Percentiles rank a stretch among this genome's conserved stretches.
These are phyloP conservation scores for Ciconia boyciana DNA, from an alignment of 2,113 vertebrate species.

Conservation along the genomic window DNA sequence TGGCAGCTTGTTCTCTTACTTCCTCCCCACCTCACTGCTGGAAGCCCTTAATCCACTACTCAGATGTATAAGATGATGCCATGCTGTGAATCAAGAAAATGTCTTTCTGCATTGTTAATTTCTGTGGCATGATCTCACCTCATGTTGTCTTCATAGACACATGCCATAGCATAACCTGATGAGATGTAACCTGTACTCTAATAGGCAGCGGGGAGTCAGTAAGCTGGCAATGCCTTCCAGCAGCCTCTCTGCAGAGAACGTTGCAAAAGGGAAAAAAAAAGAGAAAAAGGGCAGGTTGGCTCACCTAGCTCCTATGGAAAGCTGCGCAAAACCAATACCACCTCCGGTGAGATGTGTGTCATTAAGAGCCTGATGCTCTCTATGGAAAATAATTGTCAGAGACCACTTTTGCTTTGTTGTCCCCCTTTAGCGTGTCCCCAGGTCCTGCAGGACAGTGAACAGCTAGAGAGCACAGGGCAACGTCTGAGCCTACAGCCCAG, in stretches of 20 bases:
- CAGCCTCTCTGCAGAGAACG: background rate
- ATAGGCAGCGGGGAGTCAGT: background rate
- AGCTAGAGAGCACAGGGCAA: background rate
- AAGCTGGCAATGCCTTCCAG: background rate
- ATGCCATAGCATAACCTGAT: background rate
- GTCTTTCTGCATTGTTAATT: slow-evolving; percentile 51
- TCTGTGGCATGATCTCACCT: slow-evolving; percentile 15
- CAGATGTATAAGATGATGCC: slow-evolving; percentile 31
- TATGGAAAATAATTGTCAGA: background rate
- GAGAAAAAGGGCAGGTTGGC: background rate
- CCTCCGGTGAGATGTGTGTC: background rate
- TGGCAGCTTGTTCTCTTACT: slow-evolving; percentile 47
- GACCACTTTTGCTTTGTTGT: background rate
- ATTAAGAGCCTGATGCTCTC: background rate
- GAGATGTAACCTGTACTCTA: slow-evolving; percentile 11
- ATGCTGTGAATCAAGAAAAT: slow-evolving; percentile 39
- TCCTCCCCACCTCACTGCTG: slow-evolving; percentile 33
- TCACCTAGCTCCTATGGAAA: background rate
- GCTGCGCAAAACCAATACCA: background rate
- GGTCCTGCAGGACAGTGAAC: background rate
- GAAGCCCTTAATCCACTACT: slow-evolving; percentile 40
- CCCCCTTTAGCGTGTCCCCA: accelerated
- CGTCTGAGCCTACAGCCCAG: background rate
- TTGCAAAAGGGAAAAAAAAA: background rate
- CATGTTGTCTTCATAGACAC: slow-evolving; percentile 32